A percentile compares a stretch with the other conserved stretches of the same genome.
These are phyloP conservation scores for Scaptomyza parva DNA, from an alignment of 2,888 invertebrate genomes.

Conservation along the genomic window DNA sequence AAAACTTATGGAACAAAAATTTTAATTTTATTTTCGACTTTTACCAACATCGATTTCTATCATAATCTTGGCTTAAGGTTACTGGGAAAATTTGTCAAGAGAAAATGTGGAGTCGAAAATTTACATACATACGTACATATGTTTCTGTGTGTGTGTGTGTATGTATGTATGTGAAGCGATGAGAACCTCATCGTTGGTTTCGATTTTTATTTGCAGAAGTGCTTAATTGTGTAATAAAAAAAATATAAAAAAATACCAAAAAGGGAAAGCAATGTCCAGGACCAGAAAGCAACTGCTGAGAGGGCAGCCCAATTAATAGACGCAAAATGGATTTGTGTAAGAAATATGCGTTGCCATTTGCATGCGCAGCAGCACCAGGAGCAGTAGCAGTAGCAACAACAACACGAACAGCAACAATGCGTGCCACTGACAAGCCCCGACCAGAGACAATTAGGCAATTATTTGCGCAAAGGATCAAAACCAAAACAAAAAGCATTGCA, in stretches of 20 bases:
- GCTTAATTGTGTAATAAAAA: conserved; percentile 71
- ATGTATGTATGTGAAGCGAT: conserved; percentile 16
- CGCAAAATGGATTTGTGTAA: conserved; percentile 76
- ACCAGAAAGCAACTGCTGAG: conserved; percentile 63
- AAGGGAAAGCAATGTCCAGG: conserved; percentile 40
- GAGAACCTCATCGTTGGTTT: conserved; percentile 41
- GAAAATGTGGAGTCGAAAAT: conserved; percentile 24
- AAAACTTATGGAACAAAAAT: too few species aligned
- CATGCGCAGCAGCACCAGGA: conserved; percentile 51
- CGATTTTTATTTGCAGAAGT: conserved; percentile 74
- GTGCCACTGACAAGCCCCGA: conserved; percentile 63
- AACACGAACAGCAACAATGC: conserved; percentile 38
- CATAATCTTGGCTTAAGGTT: background rate
- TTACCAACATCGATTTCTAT: too few species aligned
- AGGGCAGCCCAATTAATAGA: conserved; percentile 76
- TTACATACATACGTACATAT: conserved; percentile 23
- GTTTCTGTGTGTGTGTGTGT: background rate
- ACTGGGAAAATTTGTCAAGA: background rate
- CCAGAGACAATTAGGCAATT: conserved; percentile 81
- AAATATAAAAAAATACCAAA: background rate
- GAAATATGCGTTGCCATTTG: conserved; percentile 75
- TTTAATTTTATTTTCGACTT: too few species aligned
- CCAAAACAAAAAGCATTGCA: conserved; percentile 75
- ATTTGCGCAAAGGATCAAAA: conserved; percentile 81
- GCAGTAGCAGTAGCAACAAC: conserved; percentile 11